A percentile compares a stretch with the other conserved stretches of the same genome.
phyloP scores from a whole-genome alignment of 2,797 vertebrate genomes.

The Pterois miles region DNA sequence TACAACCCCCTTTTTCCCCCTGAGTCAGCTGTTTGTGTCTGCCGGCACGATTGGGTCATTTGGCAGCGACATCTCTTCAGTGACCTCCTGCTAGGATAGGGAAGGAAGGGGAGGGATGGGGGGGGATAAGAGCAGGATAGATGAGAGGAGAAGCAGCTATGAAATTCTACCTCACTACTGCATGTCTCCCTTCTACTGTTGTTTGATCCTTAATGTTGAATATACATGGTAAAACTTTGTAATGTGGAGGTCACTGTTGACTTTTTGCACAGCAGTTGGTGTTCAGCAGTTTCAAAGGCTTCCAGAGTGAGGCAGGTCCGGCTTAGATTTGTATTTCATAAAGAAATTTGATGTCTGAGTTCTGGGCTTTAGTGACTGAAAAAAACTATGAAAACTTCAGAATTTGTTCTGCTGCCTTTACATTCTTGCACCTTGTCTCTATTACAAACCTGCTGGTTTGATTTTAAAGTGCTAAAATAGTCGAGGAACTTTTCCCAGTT shows the following conservation, averaged over 20 bases:
- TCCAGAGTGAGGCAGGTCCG: conserved; percentile 12
- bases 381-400: conserved; percentile 16
- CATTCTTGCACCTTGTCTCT: background rate
- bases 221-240: conserved; percentile 18
- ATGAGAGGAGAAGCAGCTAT: conserved; percentile 54
- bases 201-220: conserved; percentile 28
- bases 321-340: conserved; percentile 28
- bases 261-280: conserved; percentile 19
- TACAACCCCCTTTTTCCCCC: conserved; percentile 71
- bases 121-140: conserved; percentile 52
- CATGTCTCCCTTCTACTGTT: conserved; percentile 36
- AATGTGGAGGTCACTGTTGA: conserved; percentile 18
- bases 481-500: conserved; percentile 3
- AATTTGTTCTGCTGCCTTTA: conserved; percentile 6
- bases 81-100: conserved; percentile 76
- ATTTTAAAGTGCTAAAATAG: background rate
- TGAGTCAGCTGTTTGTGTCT: conserved; percentile 85
- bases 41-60: conserved; percentile 81
- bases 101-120: conserved; percentile 64
- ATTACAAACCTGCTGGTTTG: conserved; percentile 13
- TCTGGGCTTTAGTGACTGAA: background rate
- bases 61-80: conserved; percentile 78
- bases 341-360: conserved; percentile 22
- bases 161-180: conserved; percentile 57
- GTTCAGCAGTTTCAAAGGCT: conserved; percentile 9